A percentile compares a stretch with the other conserved stretches of the same genome.
Evolutionary conservation across 2,113 vertebrate species (phyloP).

Genomic region (Alligator mississippiensis): DNA sequence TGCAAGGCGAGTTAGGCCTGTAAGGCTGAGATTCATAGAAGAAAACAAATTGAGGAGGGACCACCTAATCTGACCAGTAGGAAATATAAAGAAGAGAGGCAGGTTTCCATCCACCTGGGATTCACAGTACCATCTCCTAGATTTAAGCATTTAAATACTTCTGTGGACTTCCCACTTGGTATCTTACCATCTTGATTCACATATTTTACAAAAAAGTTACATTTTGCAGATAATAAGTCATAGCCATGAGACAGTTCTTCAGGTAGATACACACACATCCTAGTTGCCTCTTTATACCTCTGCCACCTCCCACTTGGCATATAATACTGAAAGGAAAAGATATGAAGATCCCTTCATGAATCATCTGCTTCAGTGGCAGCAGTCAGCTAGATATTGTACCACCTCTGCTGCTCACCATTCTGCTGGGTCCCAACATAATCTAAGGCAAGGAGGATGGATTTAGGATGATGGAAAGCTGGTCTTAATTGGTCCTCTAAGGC

Average conservation of each 20-base stretch:
- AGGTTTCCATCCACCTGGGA: background rate
- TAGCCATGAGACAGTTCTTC: too few relatives aligned
- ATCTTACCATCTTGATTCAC: background rate
- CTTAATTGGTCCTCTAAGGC: background rate
- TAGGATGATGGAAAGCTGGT: background rate
- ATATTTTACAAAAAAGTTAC: background rate
- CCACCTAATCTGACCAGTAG: too few relatives aligned
- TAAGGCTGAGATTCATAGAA: too few relatives aligned
- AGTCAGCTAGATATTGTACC: background rate
- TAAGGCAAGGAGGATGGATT: background rate
- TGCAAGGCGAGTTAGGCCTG: too few relatives aligned
- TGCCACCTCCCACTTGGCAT: rapidly evolving
- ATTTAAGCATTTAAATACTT: background rate
- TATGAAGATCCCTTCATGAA: background rate
- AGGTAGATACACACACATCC: too few relatives aligned
- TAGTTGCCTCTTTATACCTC: rapidly evolving
- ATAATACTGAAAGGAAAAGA: background rate
- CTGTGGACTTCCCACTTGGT: background rate
- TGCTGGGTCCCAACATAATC: background rate
- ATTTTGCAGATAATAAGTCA: background rate
- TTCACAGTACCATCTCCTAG: rapidly evolving
- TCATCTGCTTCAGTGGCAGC: background rate
- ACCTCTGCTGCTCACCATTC: too few relatives aligned
- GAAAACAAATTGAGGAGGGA: rapidly evolving
- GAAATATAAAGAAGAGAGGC: background rate